Conservation (phyloP, 2,888 invertebrate genomes). For the Caenorhabditis drosophilae region DNA sequence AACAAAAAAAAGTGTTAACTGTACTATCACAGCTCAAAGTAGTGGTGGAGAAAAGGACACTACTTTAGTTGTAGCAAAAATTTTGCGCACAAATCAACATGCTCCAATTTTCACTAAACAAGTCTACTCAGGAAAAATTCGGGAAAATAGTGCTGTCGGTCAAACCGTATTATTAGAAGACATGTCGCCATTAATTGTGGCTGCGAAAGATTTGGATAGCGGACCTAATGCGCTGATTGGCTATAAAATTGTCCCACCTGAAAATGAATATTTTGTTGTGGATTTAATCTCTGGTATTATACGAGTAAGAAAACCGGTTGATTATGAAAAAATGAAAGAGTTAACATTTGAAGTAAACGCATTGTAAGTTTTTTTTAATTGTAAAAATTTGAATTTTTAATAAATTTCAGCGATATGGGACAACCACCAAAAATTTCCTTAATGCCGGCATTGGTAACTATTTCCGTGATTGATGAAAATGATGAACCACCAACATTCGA, state of each 20-base stretch:
- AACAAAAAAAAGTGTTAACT: constrained; percentile 35
- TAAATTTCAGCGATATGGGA: constrained; percentile 72
- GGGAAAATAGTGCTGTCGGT: constrained; percentile 73
- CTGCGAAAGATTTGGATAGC: constrained; percentile 83
- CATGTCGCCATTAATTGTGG: constrained; percentile 80
- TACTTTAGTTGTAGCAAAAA: constrained; percentile 45
- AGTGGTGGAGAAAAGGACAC: constrained; percentile 32
- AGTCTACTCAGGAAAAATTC: constrained; percentile 81
- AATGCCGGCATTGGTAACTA: constrained; percentile 81
- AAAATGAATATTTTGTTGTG: constrained; percentile 82
- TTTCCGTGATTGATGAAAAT: constrained; percentile 74
- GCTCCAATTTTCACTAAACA: constrained; percentile 75
- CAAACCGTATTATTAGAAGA: constrained; percentile 4
- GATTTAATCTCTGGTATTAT: constrained; percentile 87
- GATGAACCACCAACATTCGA: constrained; percentile 71
- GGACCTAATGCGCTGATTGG: constrained; percentile 81
- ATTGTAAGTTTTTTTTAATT: constrained; percentile 15
- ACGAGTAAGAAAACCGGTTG: constrained; percentile 79
- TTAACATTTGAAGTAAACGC: constrained; percentile 53
- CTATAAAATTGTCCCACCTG: constrained; percentile 81
- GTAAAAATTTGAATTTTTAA: no score
- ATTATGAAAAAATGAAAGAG: constrained; percentile 77
- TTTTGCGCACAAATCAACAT: constrained; percentile 58
- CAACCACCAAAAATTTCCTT: constrained; percentile 82
- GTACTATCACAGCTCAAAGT: constrained; percentile 33